Evolutionary conservation across 2,797 vertebrate genomes (phyloP).

Genomic region (Erethizon dorsatum): DNA sequence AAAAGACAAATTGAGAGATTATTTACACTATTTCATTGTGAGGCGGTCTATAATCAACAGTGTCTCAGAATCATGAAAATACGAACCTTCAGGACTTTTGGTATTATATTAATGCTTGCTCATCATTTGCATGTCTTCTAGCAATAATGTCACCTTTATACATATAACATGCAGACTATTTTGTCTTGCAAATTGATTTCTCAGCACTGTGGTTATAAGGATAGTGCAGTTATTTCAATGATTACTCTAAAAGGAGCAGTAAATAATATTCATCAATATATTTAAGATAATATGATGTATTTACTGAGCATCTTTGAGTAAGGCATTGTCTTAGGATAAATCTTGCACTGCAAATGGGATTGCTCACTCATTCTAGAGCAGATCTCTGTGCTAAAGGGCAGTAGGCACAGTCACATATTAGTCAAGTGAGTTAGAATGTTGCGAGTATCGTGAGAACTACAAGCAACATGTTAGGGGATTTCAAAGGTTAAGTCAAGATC

Average conservation of each 20-base stretch:
- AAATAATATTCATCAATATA: background rate
- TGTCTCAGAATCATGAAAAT: constrained; percentile 39
- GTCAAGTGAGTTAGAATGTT: background rate
- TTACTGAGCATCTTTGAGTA: background rate
- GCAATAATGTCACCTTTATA: background rate
- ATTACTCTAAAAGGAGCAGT: constrained; percentile 31
- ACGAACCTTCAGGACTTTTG: background rate
- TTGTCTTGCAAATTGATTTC: constrained; percentile 40
- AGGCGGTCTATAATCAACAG: background rate
- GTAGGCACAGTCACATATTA: background rate
- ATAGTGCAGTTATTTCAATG: background rate
- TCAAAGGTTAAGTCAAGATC: constrained; percentile 16
- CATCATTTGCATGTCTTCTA: constrained; percentile 14
- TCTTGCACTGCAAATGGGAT: background rate
- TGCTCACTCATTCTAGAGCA: background rate
- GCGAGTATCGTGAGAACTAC: constrained; percentile 19
- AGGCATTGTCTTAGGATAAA: background rate
- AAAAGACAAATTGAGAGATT: constrained; percentile 10
- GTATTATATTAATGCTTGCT: background rate
- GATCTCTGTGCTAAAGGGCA: background rate
- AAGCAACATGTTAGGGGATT: constrained; percentile 24
- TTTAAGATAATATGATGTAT: background rate
- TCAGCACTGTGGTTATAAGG: background rate
- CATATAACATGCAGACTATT: background rate
- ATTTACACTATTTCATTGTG: background rate